These are phyloP conservation scores for Melanotaenia maccullochi DNA, from an alignment of 2,797 vertebrate species.

Conservation along the genomic window DNA sequence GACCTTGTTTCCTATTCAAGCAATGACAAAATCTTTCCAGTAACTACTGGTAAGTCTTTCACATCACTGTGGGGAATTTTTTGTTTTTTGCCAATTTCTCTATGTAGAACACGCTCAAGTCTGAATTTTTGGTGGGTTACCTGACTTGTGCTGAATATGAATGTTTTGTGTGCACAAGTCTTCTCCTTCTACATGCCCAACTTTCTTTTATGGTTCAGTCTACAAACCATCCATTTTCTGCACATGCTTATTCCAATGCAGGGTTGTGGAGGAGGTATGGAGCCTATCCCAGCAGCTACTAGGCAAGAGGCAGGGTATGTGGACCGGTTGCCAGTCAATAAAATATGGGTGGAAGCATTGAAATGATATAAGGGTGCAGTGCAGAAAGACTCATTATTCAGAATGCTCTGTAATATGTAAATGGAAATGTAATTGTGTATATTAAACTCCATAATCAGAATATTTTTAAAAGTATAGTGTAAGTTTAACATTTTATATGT, in stretches of 20 bases:
- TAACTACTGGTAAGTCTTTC: background rate
- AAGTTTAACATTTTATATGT: too few species aligned
- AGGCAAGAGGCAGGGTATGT: background rate
- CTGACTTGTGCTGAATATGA: background rate
- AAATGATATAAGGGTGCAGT: too few species aligned
- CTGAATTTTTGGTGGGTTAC: background rate
- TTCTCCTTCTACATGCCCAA: slow-evolving; percentile 6
- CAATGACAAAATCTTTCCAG: background rate
- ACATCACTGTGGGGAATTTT: background rate
- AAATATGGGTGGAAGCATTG: too few species aligned
- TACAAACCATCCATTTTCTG: background rate
- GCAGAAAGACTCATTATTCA: too few species aligned
- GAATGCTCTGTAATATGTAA: too few species aligned
- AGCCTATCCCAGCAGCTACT: background rate
- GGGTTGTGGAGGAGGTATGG: too few species aligned
- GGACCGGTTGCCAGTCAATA: too few species aligned
- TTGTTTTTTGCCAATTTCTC: background rate
- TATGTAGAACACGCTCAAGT: background rate
- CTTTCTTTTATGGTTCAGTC: background rate
- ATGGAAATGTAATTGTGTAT: too few species aligned
- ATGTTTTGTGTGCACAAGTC: background rate
- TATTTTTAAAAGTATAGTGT: too few species aligned
- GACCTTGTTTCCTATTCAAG: background rate
- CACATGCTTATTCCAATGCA: background rate
- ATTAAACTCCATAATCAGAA: too few species aligned